Conservation (phyloP, 2,888 invertebrate species). For the Disparrhopalites patrizii region DNA sequence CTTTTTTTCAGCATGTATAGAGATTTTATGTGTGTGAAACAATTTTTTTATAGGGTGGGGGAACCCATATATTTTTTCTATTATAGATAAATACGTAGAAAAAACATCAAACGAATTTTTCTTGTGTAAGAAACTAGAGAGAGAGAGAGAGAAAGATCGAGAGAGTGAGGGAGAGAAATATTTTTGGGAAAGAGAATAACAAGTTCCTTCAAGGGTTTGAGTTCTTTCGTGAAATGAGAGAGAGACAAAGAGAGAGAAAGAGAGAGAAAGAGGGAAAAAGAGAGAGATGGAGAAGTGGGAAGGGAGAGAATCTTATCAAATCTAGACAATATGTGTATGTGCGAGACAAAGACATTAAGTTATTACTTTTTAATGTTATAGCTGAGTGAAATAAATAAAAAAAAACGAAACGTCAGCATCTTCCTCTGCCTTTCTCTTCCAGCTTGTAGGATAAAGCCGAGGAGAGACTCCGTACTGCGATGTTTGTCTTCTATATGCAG, state of each 20-base stretch:
- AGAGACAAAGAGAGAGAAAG: slow-evolving; percentile 1
- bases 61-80: too few species aligned
- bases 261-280: not conserved
- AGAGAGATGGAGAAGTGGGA: not conserved
- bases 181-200: not conserved
- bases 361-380: not conserved
- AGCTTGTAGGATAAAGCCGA: too few species aligned
- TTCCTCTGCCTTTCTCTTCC: not conserved
- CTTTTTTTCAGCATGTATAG: too few species aligned
- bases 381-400: not conserved
- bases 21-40: too few species aligned
- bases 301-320: not conserved
- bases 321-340: too few species aligned
- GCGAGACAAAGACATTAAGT: not conserved
- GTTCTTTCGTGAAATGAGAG: not conserved
- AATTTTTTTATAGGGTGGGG: too few species aligned
- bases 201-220: not conserved
- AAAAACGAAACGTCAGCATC: not conserved
- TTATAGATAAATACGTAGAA: too few species aligned
- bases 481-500: too few species aligned
- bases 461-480: too few species aligned
- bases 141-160: not conserved
- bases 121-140: too few species aligned
- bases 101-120: too few species aligned
- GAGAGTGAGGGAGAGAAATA: not conserved